Evolutionary conservation across 1,140 invertebrate species (phyloP), one percentile per base, ranked within the genome.

Genomic region (Phymorhynchus buccinoides): DNA sequence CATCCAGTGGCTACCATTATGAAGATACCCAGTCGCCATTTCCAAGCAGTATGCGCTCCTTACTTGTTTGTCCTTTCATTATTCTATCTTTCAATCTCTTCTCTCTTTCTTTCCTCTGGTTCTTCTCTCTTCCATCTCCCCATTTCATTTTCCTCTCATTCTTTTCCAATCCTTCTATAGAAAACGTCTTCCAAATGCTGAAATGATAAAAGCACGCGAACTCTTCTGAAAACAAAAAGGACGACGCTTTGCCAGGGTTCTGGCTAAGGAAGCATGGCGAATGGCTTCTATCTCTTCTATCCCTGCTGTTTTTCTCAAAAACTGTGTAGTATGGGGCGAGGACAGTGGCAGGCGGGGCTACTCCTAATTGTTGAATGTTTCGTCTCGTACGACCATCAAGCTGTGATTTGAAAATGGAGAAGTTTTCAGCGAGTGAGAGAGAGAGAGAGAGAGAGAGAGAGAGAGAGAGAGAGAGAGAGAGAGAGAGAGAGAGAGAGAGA

Each of bases 341-440:
- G 18, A 62, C 18, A 3, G 56, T 22, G 16, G 56, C 56, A 22
- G 16, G 56, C 56, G 16, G 56, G 22, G n/a, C 56, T 62, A 62
- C 56, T 62, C 22, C 56, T 62, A 62, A 62, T 62, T 62, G 56
- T 62, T 9, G 56, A 62, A 62, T 62, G 56, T 62, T 62, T 62
- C 56, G 56, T 62, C 56, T 62, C 56, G 56, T 27, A 62, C 0
- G 22, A 27, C 56, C 56, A 62, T 62, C 56, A 62, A 22, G 12
- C 56, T 14, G 14, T 27, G 56, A 62, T 62, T 62, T 14, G 56
- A 62, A 62, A 62, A 62, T 62, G 56, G 22, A 62, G 56, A 27
- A 62, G 56, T 62, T 62, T 62, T 27, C 22, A 9, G 12, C 48
- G 48, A 18, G 48, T 14, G n/a, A n/a, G n/a, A n/a, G n/a, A n/a